A percentile compares a stretch with the other conserved stretches of the same genome.
These are phyloP conservation scores for Cosmia trapezina DNA, from an alignment of 2,888 invertebrate genomes.

Conservation along the genomic window DNA sequence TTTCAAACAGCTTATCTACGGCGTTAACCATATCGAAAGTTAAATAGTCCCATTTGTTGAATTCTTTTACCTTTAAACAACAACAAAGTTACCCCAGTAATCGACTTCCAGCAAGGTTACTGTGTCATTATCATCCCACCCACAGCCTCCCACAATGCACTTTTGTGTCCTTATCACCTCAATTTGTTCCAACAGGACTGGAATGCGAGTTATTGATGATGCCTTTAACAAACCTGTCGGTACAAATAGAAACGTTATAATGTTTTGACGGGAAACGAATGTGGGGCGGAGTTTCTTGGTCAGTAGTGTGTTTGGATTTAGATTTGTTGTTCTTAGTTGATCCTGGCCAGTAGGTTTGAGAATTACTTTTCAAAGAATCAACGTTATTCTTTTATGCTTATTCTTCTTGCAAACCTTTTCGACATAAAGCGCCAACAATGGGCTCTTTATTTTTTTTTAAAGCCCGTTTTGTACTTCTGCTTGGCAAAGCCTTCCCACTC, in stretches of 20 bases:
- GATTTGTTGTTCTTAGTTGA: conserved; percentile 23
- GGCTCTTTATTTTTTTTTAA: not conserved
- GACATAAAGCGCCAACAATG: not conserved
- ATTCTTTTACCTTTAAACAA: conserved; percentile 12
- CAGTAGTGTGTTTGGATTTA: conserved; percentile 34
- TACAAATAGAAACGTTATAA: conserved; percentile 50
- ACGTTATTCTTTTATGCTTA: not conserved
- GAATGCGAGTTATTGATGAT: conserved; percentile 63
- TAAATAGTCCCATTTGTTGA: conserved; percentile 15
- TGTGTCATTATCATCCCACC: conserved; percentile 56
- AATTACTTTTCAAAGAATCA: not conserved
- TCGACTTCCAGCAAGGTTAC: conserved; percentile 45
- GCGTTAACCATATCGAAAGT: conserved; percentile 2
- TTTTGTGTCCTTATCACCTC: conserved; percentile 49
- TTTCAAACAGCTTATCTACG: not conserved
- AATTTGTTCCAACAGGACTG: conserved; percentile 51
- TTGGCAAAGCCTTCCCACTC: not conserved
- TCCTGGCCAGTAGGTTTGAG: not conserved
- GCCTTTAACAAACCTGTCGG: conserved; percentile 60
- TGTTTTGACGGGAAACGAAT: conserved; percentile 34
- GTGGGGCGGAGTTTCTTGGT: conserved; percentile 25
- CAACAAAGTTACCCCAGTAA: conserved; percentile 40
- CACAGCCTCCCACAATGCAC: conserved; percentile 54
- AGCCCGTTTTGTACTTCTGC: not conserved
- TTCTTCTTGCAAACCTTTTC: not conserved